Evolutionary conservation across 1,140 invertebrate genomes (phyloP).

Genomic region (Tetranychus cinnabarinus): DNA sequence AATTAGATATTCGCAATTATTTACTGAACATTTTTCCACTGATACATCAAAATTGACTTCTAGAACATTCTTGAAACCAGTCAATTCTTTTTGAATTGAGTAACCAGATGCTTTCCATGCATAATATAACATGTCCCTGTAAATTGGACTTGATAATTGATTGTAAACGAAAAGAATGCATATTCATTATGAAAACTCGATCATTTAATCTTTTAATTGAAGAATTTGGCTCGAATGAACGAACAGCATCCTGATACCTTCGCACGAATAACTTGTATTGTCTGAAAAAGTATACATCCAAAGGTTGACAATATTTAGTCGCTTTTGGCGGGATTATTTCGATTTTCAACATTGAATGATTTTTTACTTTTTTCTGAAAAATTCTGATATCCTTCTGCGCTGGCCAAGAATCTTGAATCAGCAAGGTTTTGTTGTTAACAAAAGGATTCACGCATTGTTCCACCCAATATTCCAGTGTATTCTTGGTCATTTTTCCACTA

Average conservation of each 20-base stretch:
- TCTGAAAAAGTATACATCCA: background rate
- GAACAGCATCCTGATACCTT: too few relatives aligned
- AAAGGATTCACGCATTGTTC: background rate
- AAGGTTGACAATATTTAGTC: background rate
- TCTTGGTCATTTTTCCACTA: background rate
- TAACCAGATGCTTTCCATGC: too few relatives aligned
- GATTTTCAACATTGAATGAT: background rate
- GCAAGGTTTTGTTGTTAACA: background rate
- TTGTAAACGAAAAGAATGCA: background rate
- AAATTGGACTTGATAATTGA: background rate
- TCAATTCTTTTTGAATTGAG: background rate
- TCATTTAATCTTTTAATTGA: background rate
- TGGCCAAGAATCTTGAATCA: background rate
- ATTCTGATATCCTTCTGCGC: background rate
- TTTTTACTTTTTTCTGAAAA: background rate
- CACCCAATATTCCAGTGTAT: background rate
- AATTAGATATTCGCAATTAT: too few relatives aligned
- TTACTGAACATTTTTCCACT: too few relatives aligned
- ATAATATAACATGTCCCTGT: background rate
- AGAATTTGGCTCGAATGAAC: background rate
- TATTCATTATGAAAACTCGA: background rate
- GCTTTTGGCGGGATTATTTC: background rate
- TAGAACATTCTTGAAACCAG: background rate
- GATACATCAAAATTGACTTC: too few relatives aligned
- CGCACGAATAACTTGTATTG: too few relatives aligned